Evolutionary conservation across 2,113 vertebrate species (phyloP), one percentile per base, ranked within the genome.

Genomic region (Donacobius atricapilla): DNA sequence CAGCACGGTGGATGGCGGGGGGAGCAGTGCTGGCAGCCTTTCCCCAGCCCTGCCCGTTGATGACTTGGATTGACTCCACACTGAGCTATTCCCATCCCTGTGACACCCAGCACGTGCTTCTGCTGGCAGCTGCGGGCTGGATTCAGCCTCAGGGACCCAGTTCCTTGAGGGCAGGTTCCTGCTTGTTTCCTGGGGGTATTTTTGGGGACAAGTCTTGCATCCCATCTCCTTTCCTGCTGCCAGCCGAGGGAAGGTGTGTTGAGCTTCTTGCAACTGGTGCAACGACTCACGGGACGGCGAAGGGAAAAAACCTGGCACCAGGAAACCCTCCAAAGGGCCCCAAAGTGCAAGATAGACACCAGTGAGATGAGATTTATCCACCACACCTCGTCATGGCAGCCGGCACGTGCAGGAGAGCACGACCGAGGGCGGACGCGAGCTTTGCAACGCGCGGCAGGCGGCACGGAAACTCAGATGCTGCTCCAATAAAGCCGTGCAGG

Each of bases 51-150:
- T 23, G 85, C 57, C 84, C 15, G 15, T 11, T 40, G 27, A 24
- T 19, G 64, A 22, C 51, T 86, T 48, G 24, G 89, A 65, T 92
- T 94, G 66, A 50, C 28, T 47, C 63, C 6, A 4, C 0, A 4
- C 2, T 53, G 0, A 37, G 89, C 66, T 87, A 78, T 93, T 93
- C 92, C 93, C 95, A 95, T 77, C 87, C 76, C 87, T 69, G 58
- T 45, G 94, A 94, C 91, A 77, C 83, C 70, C 90, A 78, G 89
- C 91, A 79, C 33, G 48, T 76, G 96, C 93, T 93, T 66, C 15
- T 33, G 64, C 95, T 60, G 92, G 93, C 95, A 94, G 95, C 92
- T 84, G 83, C 6, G 0, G 66, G 63, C 80, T 5, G 47, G 77
- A 89, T 73, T 72, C 93, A 85, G 79, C 89, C 82, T 40, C 14